Evolutionary conservation across 2,888 invertebrate species (phyloP), one percentile per base, ranked within the genome.

Genomic region (Coenonympha arcania): DNA sequence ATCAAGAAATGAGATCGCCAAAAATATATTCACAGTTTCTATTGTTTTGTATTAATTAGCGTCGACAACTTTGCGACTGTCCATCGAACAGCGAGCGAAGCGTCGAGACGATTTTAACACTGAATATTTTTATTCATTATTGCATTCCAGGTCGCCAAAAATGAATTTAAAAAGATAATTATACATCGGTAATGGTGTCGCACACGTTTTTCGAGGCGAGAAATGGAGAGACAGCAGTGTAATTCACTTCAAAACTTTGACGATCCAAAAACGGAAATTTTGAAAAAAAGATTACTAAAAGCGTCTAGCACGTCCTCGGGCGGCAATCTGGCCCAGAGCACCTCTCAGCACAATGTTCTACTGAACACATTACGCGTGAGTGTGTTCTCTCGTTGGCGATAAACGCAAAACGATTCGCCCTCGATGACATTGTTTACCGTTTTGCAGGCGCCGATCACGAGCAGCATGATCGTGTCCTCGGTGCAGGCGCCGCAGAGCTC

Each of bases 241-340:
- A 85, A 81, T 78, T 68, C 76, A 83, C 80, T 85, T 84, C 83
- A 80, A 85, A 86, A 86, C 78, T 86, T 84, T 82, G 83, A 83
- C 61, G 84, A 79, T 59, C 74, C 81, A 54, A 85, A 81, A 76
- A 76, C 80, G 53, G 86, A 85, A 76, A 85, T 86, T 69, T 79
- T 86, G 68, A 85, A 85, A 81, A 86, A 84, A 73, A 80, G 84
- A 77, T 76, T 86, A 69, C 70, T 86, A 63, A 85, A 84, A 71
- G 75, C 83, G 33, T 66, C 67, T 49, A 79, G 72, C 63, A 65
- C 73, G 57, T 67, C 76, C 57, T 60, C 71, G 57, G 69, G 63
- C 59, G 68, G 66, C 46, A 75, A 73, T 71, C 63, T 74, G 58
- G 65, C 78, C 58, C 76, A 75, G 60, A 78, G 68, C 61, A 72